Conservation (phyloP, 1,140 invertebrate genomes). For the Mylabris phalerata region DNA sequence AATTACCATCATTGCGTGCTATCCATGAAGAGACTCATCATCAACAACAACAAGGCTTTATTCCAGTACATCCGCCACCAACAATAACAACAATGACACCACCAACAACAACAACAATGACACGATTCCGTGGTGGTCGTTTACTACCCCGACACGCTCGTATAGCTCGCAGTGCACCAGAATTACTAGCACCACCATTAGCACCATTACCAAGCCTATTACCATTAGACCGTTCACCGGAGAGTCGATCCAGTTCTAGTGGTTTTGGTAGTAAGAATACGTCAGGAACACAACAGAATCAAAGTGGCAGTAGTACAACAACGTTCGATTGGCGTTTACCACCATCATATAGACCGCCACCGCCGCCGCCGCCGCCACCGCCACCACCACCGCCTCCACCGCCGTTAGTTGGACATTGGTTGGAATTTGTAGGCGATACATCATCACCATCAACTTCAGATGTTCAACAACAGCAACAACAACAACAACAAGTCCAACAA, state of each 20-base stretch:
- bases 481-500: constrained; percentile 44
- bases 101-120: constrained; percentile 44
- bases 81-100: constrained; percentile 40
- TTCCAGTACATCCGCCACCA: constrained; percentile 52
- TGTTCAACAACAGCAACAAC: constrained; percentile 38
- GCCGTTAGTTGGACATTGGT: constrained; percentile 52
- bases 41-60: constrained; percentile 45
- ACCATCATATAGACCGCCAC: constrained; percentile 60
- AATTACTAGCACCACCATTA: constrained; percentile 49
- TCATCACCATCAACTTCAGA: constrained; percentile 48
- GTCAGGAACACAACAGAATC: constrained; percentile 63
- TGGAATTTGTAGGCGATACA: constrained; percentile 51
- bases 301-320: constrained; percentile 64
- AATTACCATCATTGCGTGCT: constrained; percentile 63
- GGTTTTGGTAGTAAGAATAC: constrained; percentile 89
- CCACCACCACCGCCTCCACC: constrained; percentile 28
- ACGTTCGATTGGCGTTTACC: constrained; percentile 64
- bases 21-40: constrained; percentile 57
- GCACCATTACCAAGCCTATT: neutral
- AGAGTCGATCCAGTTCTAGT: constrained; percentile 78
- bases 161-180: constrained; percentile 58
- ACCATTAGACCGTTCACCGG: constrained; percentile 69
- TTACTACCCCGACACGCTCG: constrained; percentile 55
- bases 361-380: constrained; percentile 47
- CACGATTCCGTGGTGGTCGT: constrained; percentile 33